phyloP scores from a whole-genome alignment of 30 jellyfish, hydroid and myxozoan species.

The Rhopilema esculentum region DNA sequence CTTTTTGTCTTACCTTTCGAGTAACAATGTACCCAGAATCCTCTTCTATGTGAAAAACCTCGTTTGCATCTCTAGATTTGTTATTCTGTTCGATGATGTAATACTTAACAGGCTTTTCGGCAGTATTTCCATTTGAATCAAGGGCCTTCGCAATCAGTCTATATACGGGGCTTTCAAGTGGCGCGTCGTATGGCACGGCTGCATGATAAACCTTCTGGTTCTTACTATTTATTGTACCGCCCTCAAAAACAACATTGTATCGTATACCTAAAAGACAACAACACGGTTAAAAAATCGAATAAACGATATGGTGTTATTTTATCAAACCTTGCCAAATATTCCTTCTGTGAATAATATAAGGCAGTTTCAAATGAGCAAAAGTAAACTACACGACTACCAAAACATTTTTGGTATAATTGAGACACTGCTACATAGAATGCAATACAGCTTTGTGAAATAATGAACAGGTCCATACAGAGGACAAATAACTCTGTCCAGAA shows the following conservation, averaged over 20 bases:
- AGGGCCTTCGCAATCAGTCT: constrained; percentile 67
- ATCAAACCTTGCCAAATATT: not conserved
- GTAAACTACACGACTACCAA: too few relatives aligned
- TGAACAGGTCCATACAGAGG: too few relatives aligned
- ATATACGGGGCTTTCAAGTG: constrained; percentile 55
- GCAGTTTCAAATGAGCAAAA: too few relatives aligned
- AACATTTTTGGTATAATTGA: too few relatives aligned
- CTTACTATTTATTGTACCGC: constrained; percentile 58
- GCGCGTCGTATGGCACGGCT: constrained; percentile 66
- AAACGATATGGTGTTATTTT: not conserved
- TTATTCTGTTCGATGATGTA: constrained; percentile 62
- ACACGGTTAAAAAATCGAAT: too few relatives aligned
- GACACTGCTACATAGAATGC: too few relatives aligned
- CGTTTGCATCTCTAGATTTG: constrained; percentile 12
- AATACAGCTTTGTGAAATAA: too few relatives aligned
- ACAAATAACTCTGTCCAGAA: too few relatives aligned
- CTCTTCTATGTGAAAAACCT: constrained; percentile 52
- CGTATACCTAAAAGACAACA: constrained; percentile 28
- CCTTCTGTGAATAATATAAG: too few relatives aligned
- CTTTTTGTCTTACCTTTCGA: constrained; percentile 49
- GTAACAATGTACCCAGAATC: constrained; percentile 54
- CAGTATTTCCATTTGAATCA: constrained; percentile 40
- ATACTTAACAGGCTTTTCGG: constrained; percentile 57
- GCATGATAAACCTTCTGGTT: constrained; percentile 58
- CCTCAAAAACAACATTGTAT: constrained; percentile 50